These are phyloP conservation scores for Tetranychus cinnabarinus DNA, from an alignment of 1,140 invertebrate genomes.

Conservation along the genomic window DNA sequence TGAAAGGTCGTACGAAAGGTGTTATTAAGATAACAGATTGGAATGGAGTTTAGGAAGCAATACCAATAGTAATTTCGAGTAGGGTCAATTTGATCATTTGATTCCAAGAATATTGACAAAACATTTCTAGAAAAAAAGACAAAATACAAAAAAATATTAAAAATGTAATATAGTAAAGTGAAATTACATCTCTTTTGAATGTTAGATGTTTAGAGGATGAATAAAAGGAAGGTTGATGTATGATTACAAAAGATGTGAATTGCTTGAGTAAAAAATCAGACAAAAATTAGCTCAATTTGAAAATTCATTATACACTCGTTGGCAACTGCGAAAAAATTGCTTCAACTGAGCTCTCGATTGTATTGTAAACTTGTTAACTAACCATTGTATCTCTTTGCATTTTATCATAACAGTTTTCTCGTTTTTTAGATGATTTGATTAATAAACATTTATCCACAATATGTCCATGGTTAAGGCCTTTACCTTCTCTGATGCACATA, in stretches of 20 bases:
- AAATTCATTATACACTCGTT: background rate
- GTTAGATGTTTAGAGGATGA: too few relatives aligned
- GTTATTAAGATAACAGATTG: too few relatives aligned
- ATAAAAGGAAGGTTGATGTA: too few relatives aligned
- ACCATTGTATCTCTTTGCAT: background rate
- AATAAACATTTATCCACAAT: background rate
- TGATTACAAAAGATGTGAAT: too few relatives aligned
- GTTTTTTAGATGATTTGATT: background rate
- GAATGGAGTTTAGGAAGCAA: too few relatives aligned
- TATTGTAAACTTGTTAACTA: background rate
- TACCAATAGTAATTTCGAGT: background rate
- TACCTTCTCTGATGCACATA: background rate
- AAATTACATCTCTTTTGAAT: too few relatives aligned
- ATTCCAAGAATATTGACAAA: background rate
- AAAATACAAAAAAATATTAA: background rate
- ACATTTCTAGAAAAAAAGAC: background rate
- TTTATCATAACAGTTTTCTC: background rate
- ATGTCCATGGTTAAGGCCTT: background rate
- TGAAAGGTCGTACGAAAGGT: too few relatives aligned
- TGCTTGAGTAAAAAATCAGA: too few relatives aligned
- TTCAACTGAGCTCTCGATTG: too few relatives aligned
- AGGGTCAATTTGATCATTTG: background rate
- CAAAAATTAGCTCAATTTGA: background rate
- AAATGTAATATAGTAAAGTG: too few relatives aligned
- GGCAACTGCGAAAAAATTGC: too few relatives aligned